phyloP scores from a whole-genome alignment of 2,888 invertebrate species.

The Sarcophaga carnaria region DNA sequence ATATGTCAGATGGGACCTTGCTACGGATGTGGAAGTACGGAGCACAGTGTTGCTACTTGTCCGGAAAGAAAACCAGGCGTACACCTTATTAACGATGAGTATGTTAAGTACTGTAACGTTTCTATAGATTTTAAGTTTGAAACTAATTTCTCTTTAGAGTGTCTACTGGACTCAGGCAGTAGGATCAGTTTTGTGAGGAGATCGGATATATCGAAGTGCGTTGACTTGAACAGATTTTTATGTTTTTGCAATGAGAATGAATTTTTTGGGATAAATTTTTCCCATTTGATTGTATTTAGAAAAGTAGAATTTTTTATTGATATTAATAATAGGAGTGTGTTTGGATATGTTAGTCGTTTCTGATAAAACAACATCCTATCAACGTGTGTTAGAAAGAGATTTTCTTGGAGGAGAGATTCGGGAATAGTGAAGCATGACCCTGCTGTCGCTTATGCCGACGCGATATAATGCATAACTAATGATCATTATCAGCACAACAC shows the following conservation, averaged over 20 bases:
- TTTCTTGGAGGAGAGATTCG: neutral
- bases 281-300: neutral
- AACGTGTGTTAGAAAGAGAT: neutral
- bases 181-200: constrained; percentile 7
- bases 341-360: too few species aligned
- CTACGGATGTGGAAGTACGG: too few species aligned
- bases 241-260: neutral
- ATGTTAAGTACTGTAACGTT: too few species aligned
- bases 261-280: constrained; percentile 24
- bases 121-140: too few species aligned
- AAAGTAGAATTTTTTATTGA: neutral
- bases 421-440: too few species aligned
- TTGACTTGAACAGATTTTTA: neutral
- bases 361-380: neutral
- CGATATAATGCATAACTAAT: too few species aligned
- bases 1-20: too few species aligned
- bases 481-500: too few species aligned
- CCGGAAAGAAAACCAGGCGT: too few species aligned
- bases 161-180: constrained; percentile 9
- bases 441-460: too few species aligned
- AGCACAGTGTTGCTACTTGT: too few species aligned
- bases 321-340: constrained; percentile 6
- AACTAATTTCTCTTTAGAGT: neutral
- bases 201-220: neutral
- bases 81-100: too few species aligned